Conservation (phyloP, 2,113 vertebrate genomes). For the Neopipo cinnamomea region DNA sequence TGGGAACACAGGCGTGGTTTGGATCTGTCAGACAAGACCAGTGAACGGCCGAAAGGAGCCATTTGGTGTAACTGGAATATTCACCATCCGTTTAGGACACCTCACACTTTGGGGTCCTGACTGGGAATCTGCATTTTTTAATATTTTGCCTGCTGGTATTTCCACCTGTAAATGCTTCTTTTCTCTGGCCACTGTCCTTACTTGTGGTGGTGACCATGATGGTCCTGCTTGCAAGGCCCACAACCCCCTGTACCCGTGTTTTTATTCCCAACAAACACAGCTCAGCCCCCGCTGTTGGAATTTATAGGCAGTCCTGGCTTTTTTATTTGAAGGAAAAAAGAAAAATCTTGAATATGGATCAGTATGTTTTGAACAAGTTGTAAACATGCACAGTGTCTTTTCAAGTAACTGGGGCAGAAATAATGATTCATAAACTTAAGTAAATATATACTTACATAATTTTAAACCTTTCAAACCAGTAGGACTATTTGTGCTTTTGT, state of each 20-base stretch:
- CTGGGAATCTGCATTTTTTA: not conserved
- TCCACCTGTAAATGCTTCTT: not conserved
- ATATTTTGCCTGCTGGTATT: not conserved
- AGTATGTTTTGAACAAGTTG: not conserved
- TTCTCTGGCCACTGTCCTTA: not conserved
- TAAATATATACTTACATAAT: not conserved
- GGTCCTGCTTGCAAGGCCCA: not conserved
- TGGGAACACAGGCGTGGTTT: not conserved
- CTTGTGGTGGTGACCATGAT: not conserved
- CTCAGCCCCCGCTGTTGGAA: not conserved
- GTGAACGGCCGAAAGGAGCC: not conserved
- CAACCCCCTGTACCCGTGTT: not conserved
- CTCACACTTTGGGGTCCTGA: not conserved
- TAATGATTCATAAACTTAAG: not conserved
- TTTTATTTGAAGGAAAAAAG: not conserved
- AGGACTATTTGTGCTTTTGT: not conserved
- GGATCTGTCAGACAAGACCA: not conserved
- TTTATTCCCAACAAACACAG: not conserved
- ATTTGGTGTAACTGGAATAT: not conserved
- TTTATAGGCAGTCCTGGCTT: not conserved
- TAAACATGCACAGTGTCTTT: not conserved
- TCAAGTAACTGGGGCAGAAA: conserved; percentile 28
- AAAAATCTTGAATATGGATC: not conserved
- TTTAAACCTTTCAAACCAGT: not conserved
- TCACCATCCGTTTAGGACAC: not conserved